Conservation (phyloP, 2,797 vertebrate genomes). For the Halcyon leucocephala region DNA sequence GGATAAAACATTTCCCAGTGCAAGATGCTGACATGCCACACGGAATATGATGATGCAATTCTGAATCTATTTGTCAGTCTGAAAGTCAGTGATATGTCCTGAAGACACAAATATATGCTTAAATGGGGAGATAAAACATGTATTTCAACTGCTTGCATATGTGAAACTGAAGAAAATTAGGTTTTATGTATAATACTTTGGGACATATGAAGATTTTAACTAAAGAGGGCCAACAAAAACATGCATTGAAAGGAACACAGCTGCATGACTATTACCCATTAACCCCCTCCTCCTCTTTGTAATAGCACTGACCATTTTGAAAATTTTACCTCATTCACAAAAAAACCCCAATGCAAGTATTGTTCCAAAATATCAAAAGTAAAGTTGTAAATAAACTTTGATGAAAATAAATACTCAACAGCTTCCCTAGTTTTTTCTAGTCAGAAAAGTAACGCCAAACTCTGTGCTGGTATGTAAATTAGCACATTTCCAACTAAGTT, state of each 20-base stretch:
- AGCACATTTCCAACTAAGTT: neutral
- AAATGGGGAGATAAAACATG: neutral
- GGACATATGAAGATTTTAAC: neutral
- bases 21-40: neutral
- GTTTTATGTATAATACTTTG: neutral
- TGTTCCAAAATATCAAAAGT: neutral
- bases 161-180: neutral
- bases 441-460: neutral
- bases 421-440: neutral
- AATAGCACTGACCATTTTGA: neutral
- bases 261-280: neutral
- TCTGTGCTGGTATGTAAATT: neutral
- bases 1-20: neutral
- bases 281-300: neutral
- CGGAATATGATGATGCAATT: neutral
- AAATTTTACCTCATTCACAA: neutral
- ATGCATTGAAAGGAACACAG: fast-evolving
- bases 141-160: neutral
- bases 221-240: neutral
- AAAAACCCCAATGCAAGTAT: neutral
- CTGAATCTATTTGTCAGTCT: neutral
- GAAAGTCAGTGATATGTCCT: neutral
- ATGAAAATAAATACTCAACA: neutral
- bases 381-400: neutral
- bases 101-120: neutral